A percentile compares a stretch with the other conserved stretches of the same genome.
Evolutionary conservation across 30 jellyfish, hydroid and myxozoan species (phyloP).

Genomic region (Pelagia noctiluca): DNA sequence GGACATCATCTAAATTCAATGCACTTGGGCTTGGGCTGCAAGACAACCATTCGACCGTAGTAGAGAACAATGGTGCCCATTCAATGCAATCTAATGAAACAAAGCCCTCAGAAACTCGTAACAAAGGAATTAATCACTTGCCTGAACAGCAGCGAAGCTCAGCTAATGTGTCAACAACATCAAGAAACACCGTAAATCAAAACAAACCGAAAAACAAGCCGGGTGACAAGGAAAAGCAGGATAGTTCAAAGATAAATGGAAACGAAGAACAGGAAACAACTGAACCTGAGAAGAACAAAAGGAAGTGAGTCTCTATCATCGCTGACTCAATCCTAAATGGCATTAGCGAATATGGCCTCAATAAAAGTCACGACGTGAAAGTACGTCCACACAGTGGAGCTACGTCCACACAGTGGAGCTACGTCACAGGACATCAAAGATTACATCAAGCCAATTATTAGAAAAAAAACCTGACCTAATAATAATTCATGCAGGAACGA

Average conservation of each 20-base stretch:
- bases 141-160: conserved; percentile 58
- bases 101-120: conserved; percentile 45
- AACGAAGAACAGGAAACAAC: conserved; percentile 51
- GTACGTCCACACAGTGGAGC: conserved; percentile 40
- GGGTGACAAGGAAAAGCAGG: conserved; percentile 58
- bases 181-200: conserved; percentile 20
- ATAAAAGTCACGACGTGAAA: conserved; percentile 34
- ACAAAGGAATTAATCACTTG: conserved; percentile 59
- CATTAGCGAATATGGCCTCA: conserved; percentile 52
- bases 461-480: conserved; percentile 39
- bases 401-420: conserved; percentile 54
- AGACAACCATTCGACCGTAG: conserved; percentile 51
- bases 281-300: conserved; percentile 39
- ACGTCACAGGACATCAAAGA: conserved; percentile 41
- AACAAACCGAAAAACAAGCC: conserved; percentile 27
- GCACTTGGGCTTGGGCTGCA: conserved; percentile 60
- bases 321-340: conserved; percentile 63
- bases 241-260: conserved; percentile 48
- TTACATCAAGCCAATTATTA: conserved; percentile 20
- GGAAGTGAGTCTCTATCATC: conserved; percentile 51
- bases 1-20: conserved; percentile 38
- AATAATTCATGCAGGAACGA: conserved; percentile 30
- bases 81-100: conserved; percentile 35
- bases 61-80: conserved; percentile 36
- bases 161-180: conserved; percentile 37